Base-by-base conservation (phyloP, 2,888 invertebrate genomes). In the Chrysolina haemoptera region DNA sequence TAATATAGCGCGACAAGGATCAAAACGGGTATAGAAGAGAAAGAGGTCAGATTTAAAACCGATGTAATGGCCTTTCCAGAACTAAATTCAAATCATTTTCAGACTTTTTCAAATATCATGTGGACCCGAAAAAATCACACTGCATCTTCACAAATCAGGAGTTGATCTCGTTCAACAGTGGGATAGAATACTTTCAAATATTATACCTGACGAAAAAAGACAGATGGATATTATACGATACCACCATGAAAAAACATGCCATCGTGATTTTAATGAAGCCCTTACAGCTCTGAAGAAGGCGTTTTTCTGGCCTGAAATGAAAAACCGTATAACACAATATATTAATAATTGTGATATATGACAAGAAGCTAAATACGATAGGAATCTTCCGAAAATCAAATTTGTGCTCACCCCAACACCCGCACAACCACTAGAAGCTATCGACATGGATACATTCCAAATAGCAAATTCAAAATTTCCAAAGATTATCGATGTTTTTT, bases 321-420 rank as follows among this genome's bases (percentile, higher is more conserved):
- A 35, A 63, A 40, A 35, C 11, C 40, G n/a, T 11, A 40, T 63
- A n/a, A 63, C 35, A 11, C 4, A 18, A 63, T 63, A 40, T 12
- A 68, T 68, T 5, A 68, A 68, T 20, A 41, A 50, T 12, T 68
- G 35, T 35, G 35, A 68, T 16, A 55, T 55, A 22, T 59, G 68
- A 1, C 68, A 68, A 41, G 22, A 14, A 40, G 46, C 22, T 2
- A 69, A 69, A 69, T 62, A 69, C 18, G 62, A 69, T 41, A 40
- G 48, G 22, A 43, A 18, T 46, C 48, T 48, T 3, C 69, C 62
- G 8, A 69, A 62, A 50, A 41, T 46, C 6, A 69, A 62, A 43
- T 63, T 62, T 27, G 40, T n/a, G 1, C 27, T 53, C 9, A 68
- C 22, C 18, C 22, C 69, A 16, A 62, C 62, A 43, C 62, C 69